Evolutionary conservation across 2,797 vertebrate genomes (phyloP).

Genomic region (Hypotaenidia philippensis): DNA sequence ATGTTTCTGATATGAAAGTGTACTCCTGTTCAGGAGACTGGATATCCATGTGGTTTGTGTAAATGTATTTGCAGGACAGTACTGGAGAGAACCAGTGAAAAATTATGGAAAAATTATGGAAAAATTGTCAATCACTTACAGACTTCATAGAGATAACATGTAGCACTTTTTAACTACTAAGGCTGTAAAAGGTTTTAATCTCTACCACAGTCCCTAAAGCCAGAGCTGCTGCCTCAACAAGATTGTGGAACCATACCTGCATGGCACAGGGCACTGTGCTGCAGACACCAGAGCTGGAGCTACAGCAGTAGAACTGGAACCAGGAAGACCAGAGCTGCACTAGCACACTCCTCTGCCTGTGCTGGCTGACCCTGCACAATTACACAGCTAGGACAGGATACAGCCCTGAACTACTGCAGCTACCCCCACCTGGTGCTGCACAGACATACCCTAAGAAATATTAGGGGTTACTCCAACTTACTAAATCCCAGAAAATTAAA

Average conservation of each 20-base stretch:
- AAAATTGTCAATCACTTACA: neutral
- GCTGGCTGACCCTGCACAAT: neutral
- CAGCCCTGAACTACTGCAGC: neutral
- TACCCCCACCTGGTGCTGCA: neutral
- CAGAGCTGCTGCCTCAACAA: neutral
- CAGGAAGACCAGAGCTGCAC: neutral
- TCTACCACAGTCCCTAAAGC: neutral
- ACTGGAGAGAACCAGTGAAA: neutral
- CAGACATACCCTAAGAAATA: neutral
- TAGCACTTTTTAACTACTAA: neutral
- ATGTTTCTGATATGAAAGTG: neutral
- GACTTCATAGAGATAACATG: neutral
- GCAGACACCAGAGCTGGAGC: neutral
- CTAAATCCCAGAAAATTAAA: neutral
- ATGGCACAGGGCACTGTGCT: neutral
- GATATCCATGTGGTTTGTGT: neutral
- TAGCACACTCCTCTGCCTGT: rapidly evolving
- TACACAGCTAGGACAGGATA: rapidly evolving
- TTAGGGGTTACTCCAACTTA: neutral
- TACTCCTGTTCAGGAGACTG: neutral
- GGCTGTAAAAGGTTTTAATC: neutral
- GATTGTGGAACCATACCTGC: rapidly evolving
- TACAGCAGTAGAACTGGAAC: neutral
- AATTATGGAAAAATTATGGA: neutral
- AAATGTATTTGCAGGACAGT: neutral